Evolutionary conservation across 2,797 vertebrate genomes (phyloP).

Genomic region (Neosalanx taihuensis): DNA sequence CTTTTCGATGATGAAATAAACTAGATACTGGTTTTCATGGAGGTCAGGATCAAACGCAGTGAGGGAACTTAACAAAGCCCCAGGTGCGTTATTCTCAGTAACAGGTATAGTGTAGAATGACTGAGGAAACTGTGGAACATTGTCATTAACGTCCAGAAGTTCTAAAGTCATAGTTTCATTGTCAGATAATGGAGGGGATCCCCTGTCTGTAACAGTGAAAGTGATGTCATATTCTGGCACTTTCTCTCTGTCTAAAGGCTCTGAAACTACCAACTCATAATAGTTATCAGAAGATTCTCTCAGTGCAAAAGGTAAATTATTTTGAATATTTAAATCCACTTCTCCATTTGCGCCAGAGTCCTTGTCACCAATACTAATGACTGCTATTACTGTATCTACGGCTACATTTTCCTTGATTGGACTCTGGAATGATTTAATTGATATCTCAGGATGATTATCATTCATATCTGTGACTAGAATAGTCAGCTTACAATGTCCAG

Average conservation of each 20-base stretch:
- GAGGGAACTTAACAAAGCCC: conserved; percentile 40
- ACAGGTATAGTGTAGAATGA: conserved; percentile 39
- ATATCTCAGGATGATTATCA: conserved; percentile 66
- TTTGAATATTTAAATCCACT: no score
- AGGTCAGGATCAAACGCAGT: conserved; percentile 52
- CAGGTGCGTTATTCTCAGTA: conserved; percentile 51
- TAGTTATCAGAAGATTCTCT: conserved; percentile 46
- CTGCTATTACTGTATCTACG: no score
- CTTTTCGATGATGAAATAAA: conserved; percentile 48
- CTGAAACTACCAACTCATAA: conserved; percentile 42
- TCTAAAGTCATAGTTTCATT: conserved; percentile 50
- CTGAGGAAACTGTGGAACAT: conserved; percentile 38
- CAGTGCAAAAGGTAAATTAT: conserved; percentile 50
- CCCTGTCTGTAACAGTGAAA: conserved; percentile 47
- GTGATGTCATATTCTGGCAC: conserved; percentile 48
- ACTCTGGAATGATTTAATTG: conserved; percentile 54
- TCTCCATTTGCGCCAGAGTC: no score
- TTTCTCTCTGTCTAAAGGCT: conserved; percentile 46
- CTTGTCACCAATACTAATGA: no score
- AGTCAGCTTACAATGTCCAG: conserved; percentile 65
- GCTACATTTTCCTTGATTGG: conserved; percentile 51
- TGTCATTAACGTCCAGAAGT: conserved; percentile 54
- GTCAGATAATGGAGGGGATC: conserved; percentile 44
- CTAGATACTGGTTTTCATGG: conserved; percentile 47
- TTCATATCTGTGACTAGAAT: conserved; percentile 66